These are phyloP conservation scores for Meloidogyne hapla DNA, from an alignment of 1,140 invertebrate genomes.

Conservation along the genomic window DNA sequence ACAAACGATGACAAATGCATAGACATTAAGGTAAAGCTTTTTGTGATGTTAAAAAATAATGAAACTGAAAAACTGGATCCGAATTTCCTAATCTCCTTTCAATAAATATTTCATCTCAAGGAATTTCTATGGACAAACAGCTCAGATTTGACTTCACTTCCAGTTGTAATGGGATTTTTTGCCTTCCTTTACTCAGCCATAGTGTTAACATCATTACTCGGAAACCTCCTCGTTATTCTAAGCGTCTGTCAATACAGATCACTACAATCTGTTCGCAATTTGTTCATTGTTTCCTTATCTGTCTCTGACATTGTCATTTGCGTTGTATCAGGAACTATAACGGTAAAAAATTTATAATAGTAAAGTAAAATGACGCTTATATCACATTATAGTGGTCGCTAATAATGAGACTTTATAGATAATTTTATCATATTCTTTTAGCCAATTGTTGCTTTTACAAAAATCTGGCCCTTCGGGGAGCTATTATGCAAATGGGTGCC, in stretches of 20 bases:
- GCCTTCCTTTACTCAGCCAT: slow-evolving; percentile 43
- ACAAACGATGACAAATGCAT: not conserved
- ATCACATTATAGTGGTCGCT: no score
- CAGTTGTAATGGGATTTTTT: slow-evolving; percentile 46
- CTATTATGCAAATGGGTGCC: slow-evolving; percentile 53
- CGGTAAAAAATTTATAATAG: slow-evolving; percentile 43
- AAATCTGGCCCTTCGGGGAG: slow-evolving; percentile 62
- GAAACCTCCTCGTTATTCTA: slow-evolving; percentile 44
- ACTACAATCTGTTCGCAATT: slow-evolving; percentile 59
- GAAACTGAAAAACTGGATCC: no score
- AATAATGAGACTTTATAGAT: no score
- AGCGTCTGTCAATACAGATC: slow-evolving; percentile 67
- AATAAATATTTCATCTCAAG: no score
- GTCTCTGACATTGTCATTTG: slow-evolving; percentile 63
- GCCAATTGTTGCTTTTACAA: slow-evolving; percentile 53
- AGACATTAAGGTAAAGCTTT: not conserved
- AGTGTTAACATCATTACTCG: slow-evolving; percentile 42
- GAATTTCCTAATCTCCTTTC: no score
- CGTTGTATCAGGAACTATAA: slow-evolving; percentile 58
- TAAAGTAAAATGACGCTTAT: no score
- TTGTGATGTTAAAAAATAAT: no score
- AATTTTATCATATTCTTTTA: slow-evolving; percentile 11
- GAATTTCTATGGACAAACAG: slow-evolving; percentile 36
- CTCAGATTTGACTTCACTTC: slow-evolving; percentile 44
- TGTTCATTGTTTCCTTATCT: slow-evolving; percentile 52